phyloP scores from a whole-genome alignment of 35 echinoderm and acorn worm species.

The Lytechinus pictus region DNA sequence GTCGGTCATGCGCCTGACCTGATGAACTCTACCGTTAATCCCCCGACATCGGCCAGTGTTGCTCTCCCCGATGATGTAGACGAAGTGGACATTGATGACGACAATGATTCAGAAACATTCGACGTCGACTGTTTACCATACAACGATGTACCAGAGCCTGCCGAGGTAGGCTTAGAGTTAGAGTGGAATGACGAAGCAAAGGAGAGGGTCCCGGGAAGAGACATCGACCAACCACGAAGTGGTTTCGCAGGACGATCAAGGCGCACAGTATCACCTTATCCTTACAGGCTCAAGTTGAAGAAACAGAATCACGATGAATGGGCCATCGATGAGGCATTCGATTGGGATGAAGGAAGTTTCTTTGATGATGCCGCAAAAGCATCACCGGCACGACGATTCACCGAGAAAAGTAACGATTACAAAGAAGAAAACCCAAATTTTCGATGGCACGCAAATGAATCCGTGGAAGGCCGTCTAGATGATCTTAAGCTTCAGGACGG shows the following conservation, averaged over 20 bases:
- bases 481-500: background rate
- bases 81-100: background rate
- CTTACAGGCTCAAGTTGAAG: background rate
- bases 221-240: background rate
- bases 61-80: background rate
- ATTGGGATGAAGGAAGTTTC: background rate
- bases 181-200: background rate
- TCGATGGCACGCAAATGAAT: background rate
- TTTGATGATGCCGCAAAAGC: background rate
- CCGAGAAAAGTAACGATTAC: background rate
- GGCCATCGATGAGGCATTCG: background rate
- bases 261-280: conserved; percentile 29
- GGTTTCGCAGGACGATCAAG: background rate
- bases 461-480: background rate
- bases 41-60: background rate
- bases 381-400: background rate
- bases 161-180: too few species aligned
- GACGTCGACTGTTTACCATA: conserved; percentile 17
- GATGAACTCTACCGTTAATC: background rate
- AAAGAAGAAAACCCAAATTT: background rate
- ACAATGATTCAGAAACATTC: conserved; percentile 7
- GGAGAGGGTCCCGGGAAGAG: too few species aligned
- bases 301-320: background rate
- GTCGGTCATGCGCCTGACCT: background rate
- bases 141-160: background rate